Evolutionary conservation across 1,140 invertebrate genomes (phyloP).

Genomic region (Tetraneura akinire): DNA sequence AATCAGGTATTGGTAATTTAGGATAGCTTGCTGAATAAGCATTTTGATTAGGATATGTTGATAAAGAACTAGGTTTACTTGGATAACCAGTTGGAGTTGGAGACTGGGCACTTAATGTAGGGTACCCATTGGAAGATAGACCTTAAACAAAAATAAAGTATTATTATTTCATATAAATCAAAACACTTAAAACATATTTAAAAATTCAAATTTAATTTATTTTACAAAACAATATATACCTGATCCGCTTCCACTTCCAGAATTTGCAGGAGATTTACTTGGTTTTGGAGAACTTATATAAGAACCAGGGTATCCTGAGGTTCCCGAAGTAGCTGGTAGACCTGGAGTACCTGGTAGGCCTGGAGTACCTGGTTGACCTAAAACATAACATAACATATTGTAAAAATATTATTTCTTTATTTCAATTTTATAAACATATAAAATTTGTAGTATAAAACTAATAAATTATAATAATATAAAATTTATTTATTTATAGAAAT

Average conservation of each 20-base stretch:
- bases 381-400: background rate
- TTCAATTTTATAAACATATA: no score
- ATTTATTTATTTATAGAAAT: no score
- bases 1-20: constrained; percentile 20
- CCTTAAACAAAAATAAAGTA: background rate
- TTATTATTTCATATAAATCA: no score
- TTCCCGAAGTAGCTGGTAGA: background rate
- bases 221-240: background rate
- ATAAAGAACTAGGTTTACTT: background rate
- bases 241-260: background rate
- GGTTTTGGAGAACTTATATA: constrained; percentile 49
- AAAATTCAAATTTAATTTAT: no score
- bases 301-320: constrained; percentile 12
- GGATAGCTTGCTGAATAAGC: background rate
- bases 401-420: no score
- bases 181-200: no score
- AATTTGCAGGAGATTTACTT: background rate
- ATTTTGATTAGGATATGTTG: constrained; percentile 49
- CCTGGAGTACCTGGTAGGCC: constrained; percentile 49
- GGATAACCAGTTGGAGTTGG: constrained; percentile 16
- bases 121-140: constrained; percentile 1
- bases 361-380: constrained; percentile 51
- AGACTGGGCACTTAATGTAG: background rate
- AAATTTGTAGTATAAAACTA: no score
- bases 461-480: no score